A percentile compares a stretch with the other conserved stretches of the same genome.
Evolutionary conservation across 2,113 vertebrate species (phyloP).

Genomic region (Protobothrops flavoviridis): DNA sequence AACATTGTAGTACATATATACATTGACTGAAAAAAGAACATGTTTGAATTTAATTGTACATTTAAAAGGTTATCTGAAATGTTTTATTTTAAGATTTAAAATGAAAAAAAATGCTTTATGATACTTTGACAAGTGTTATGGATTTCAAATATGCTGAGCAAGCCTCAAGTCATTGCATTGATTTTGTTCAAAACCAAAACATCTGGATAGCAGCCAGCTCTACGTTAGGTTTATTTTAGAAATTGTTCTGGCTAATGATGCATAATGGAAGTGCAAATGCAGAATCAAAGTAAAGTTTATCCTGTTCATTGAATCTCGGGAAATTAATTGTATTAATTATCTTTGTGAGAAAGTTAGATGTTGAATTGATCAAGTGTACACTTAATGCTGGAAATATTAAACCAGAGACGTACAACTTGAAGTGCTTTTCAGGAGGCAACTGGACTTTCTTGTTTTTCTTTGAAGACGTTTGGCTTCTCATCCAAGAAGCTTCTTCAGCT

Average conservation of each 20-base stretch:
- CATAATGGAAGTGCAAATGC: neutral
- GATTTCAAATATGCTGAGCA: neutral
- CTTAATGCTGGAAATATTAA: neutral
- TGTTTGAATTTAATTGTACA: conserved; percentile 5
- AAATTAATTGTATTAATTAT: neutral
- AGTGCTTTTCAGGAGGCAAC: too few relatives aligned
- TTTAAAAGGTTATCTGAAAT: neutral
- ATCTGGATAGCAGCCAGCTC: neutral
- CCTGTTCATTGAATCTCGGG: neutral
- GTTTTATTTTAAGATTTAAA: neutral
- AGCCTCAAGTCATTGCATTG: too few relatives aligned
- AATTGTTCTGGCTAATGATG: neutral
- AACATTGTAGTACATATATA: neutral
- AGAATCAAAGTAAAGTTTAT: neutral
- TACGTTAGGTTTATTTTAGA: neutral
- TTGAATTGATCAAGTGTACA: neutral
- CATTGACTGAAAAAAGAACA: neutral
- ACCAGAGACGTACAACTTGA: neutral
- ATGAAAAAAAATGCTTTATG: neutral
- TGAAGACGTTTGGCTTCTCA: too few relatives aligned
- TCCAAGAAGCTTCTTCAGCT: too few relatives aligned
- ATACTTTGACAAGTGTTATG: neutral
- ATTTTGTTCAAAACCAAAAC: neutral
- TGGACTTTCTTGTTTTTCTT: too few relatives aligned
- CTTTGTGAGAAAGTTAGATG: neutral